Percentiles rank a stretch among this genome's conserved stretches.
These are phyloP conservation scores for Macrotis lagotis DNA, from an alignment of 2,113 vertebrate genomes.

Conservation along the genomic window DNA sequence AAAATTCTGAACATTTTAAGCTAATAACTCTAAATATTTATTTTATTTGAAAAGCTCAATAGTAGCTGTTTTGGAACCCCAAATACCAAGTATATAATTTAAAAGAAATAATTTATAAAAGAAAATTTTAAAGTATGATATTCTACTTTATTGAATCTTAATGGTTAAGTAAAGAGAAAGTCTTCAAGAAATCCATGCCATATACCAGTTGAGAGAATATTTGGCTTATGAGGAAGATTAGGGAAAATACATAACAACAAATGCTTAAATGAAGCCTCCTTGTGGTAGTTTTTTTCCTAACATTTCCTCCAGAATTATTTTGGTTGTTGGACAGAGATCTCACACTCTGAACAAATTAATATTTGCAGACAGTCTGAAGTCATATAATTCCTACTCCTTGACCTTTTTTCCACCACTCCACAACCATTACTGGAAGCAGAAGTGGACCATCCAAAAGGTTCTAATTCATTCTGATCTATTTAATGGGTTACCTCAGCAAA, in stretches of 20 bases:
- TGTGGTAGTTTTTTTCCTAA: not conserved
- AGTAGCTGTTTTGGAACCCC: not conserved
- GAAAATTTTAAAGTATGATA: not conserved
- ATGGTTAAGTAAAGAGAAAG: constrained; percentile 19
- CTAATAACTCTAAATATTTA: not conserved
- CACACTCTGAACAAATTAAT: not conserved
- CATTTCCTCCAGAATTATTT: not conserved
- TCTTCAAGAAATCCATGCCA: not conserved
- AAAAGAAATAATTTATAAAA: constrained; percentile 42
- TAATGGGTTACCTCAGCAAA: not conserved
- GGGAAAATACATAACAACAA: not conserved
- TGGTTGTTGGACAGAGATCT: not conserved
- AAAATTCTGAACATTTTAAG: not conserved
- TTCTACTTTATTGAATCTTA: constrained; percentile 9
- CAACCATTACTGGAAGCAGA: not conserved
- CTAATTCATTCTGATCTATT: not conserved
- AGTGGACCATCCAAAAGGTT: not conserved
- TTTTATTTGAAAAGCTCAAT: not conserved
- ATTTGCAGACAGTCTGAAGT: not conserved
- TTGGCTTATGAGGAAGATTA: constrained; percentile 41
- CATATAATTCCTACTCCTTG: not conserved
- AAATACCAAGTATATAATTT: not conserved
- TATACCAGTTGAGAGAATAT: not conserved
- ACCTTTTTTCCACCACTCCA: not conserved
- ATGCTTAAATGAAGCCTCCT: not conserved